Conservation (phyloP, 2,113 vertebrate species). For the Columbina picui region DNA sequence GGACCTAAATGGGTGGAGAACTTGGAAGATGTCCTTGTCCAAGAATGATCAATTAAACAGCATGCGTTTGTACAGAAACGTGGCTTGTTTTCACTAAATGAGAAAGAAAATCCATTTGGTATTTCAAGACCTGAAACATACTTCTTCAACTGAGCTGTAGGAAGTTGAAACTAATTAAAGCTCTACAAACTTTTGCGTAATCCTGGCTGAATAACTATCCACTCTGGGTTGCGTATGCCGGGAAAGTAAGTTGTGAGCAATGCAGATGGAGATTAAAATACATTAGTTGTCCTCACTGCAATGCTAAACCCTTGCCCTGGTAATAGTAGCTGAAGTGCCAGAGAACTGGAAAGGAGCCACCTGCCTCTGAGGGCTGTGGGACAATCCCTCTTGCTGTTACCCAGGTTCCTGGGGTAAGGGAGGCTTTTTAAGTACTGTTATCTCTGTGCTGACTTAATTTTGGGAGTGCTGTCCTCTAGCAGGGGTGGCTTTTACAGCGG, state of each 20-base stretch:
- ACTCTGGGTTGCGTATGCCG: background rate
- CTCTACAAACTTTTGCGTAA: background rate
- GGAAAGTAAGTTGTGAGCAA: slow-evolving; percentile 51
- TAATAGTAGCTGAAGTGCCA: slow-evolving; percentile 6
- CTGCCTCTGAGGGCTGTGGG: background rate
- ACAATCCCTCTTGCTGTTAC: background rate
- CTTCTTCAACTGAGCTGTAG: background rate
- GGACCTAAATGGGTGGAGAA: background rate
- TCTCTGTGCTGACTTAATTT: fast-evolving
- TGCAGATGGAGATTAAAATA: slow-evolving; percentile 56
- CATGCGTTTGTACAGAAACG: background rate
- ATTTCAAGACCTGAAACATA: background rate
- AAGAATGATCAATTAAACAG: background rate
- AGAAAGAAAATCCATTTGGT: background rate
- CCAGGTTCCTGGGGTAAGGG: background rate
- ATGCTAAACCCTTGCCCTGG: slow-evolving; percentile 45
- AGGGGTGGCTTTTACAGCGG: background rate
- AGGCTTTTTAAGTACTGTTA: background rate
- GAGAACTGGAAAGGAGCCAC: slow-evolving; percentile 1
- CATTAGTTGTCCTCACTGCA: slow-evolving; percentile 37
- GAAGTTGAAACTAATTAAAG: slow-evolving; percentile 32
- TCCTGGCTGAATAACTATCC: background rate
- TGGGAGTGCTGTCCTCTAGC: background rate
- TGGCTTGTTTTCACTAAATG: background rate
- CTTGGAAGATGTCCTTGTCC: background rate